A percentile compares a stretch with the other conserved stretches of the same genome.
Evolutionary conservation across 2,888 invertebrate species (phyloP).

Genomic region (Rhogogaster chlorosoma): DNA sequence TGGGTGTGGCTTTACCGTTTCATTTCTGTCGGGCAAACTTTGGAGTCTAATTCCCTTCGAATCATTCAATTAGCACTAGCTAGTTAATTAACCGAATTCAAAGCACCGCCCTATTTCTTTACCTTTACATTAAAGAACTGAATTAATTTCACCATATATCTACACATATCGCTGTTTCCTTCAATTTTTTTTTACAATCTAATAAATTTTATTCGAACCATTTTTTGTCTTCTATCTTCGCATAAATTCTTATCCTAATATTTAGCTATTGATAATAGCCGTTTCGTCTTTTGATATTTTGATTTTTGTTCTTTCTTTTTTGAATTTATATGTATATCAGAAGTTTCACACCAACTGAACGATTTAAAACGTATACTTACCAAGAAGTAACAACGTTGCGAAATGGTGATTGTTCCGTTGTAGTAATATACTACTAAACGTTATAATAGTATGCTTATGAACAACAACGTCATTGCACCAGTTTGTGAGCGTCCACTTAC

Average conservation of each 20-base stretch:
- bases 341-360: neutral
- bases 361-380: neutral
- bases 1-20: conserved; percentile 21
- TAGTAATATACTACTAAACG: neutral
- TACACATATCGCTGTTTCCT: neutral
- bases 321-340: neutral
- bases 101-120: neutral
- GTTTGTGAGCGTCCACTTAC: conserved; percentile 28
- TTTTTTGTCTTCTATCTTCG: neutral
- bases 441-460: neutral
- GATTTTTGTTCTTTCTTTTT: neutral
- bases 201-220: neutral
- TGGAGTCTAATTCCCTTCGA: neutral
- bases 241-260: neutral
- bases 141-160: neutral
- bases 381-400: neutral
- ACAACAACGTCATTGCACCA: conserved; percentile 36
- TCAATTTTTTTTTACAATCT: neutral
- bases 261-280: neutral
- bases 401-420: conserved; percentile 41
- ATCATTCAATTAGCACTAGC: conserved; percentile 4
- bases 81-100: conserved; percentile 7
- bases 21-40: neutral
- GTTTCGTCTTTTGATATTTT: neutral
- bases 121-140: neutral